phyloP scores from a whole-genome alignment of 2,113 vertebrate species.

The Arizona elegans region DNA sequence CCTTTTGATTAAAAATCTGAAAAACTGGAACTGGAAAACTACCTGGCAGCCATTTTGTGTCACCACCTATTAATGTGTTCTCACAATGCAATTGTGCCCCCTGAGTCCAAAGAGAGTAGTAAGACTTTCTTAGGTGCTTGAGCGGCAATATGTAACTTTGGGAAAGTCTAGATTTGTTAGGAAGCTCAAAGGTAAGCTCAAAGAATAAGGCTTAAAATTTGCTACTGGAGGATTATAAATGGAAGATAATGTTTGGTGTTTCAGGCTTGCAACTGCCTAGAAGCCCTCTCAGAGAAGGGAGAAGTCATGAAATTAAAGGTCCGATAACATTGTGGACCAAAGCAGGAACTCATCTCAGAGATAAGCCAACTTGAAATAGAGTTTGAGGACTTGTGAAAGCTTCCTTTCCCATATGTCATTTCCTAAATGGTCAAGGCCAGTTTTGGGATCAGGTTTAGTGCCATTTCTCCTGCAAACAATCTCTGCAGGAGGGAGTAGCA shows the following conservation, averaged over 20 bases:
- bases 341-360: not conserved
- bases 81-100: not conserved
- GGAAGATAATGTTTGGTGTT: not conserved
- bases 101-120: not conserved
- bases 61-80: not conserved
- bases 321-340: not conserved
- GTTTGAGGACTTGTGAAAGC: not conserved
- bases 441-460: not conserved
- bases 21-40: not conserved
- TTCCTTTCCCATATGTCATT: not conserved
- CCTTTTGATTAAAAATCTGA: not conserved
- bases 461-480: not conserved
- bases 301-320: not conserved
- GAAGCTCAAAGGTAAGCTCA: not conserved
- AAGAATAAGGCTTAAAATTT: not conserved
- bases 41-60: not conserved
- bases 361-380: not conserved
- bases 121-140: not conserved
- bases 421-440: not conserved
- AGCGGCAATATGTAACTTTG: not conserved
- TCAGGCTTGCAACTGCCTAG: not conserved
- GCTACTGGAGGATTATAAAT: not conserved
- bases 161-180: no score
- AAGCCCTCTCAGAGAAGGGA: not conserved
- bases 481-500: not conserved